Evolutionary conservation across 92 coral and sea anemone genomes (phyloP), one percentile per base, ranked within the genome.

Genomic region (Zoanthus solanderi): DNA sequence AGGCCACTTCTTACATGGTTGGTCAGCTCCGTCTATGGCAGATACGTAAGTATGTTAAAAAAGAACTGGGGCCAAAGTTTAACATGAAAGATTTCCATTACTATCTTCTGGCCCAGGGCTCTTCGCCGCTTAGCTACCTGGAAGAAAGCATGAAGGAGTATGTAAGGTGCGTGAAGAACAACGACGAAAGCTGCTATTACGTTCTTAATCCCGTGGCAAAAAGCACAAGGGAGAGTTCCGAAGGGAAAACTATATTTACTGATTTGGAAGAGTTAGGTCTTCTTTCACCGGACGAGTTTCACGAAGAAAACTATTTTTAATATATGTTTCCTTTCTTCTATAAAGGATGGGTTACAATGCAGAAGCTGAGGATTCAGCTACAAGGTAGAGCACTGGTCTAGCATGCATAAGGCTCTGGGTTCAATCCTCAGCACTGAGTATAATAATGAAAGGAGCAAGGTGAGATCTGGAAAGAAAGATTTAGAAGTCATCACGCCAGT

Each of bases 1-100:
- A 97, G 52, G 99, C 99, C 13, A 92, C 95, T 9, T 86, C 99
- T 34, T 97, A 97, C 91, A 97, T 92, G 93, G 87, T 93, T 46
- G 99, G 99, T 18, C 99, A 93, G 69, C 78, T 93, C 54, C 95
- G 90, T 13, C 80, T 97, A 78, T 87, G 86, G 46, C 90, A 92
- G 90, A 87, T 96, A 30, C 95, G 98, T 78, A 84, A 92, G 37
- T 90, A 88, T 63, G 93, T 95, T 6, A 75, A 84, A 75, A 84
- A 87, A 28, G 87, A 87, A 16, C 92, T 96, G 29, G 92, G 93
- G 28, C 75, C 80, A 14, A 89, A 73, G 6, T 96, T 96, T 78
- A 89, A 83, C 75, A 63, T 96, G 71, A 96, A 95, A 57, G 98
- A 97, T 48, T 97, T 97, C 87, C 99, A 97, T 79, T 89, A 90